phyloP scores from a whole-genome alignment of 1,140 invertebrate genomes.

The Achroia grisella region DNA sequence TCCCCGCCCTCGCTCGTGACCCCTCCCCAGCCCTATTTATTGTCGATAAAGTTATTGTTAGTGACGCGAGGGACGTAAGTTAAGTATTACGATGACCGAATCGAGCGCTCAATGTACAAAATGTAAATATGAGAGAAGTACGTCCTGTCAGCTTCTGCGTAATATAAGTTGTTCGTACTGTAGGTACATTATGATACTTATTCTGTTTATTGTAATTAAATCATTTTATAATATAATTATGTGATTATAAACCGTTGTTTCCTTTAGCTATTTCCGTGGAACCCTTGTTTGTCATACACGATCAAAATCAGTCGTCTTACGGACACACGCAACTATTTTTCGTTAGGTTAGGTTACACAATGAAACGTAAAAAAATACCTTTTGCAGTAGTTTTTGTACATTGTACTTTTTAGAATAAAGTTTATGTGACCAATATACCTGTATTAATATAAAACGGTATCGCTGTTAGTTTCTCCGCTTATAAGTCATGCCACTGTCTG shows the following conservation, averaged over 20 bases:
- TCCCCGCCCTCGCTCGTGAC: neutral
- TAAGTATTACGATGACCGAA: slow-evolving; percentile 67
- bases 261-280: neutral
- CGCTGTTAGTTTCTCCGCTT: too few relatives aligned
- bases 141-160: slow-evolving; percentile 73
- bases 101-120: slow-evolving; percentile 75
- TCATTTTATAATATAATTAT: slow-evolving; percentile 76
- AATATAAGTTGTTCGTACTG: slow-evolving; percentile 74
- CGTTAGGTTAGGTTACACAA: too few relatives aligned
- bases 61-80: slow-evolving; percentile 58
- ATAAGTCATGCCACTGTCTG: too few relatives aligned
- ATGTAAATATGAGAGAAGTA: slow-evolving; percentile 73
- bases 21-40: slow-evolving; percentile 46
- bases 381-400: too few relatives aligned
- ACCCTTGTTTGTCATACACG: too few relatives aligned
- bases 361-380: too few relatives aligned
- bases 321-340: too few relatives aligned
- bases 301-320: too few relatives aligned
- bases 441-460: too few relatives aligned
- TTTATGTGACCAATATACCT: too few relatives aligned
- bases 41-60: slow-evolving; percentile 47
- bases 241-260: slow-evolving; percentile 71
- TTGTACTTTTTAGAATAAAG: too few relatives aligned
- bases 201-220: slow-evolving; percentile 76
- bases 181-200: slow-evolving; percentile 75